phyloP scores from a whole-genome alignment of 2,797 vertebrate species.

The Poeciliopsis turneri region DNA sequence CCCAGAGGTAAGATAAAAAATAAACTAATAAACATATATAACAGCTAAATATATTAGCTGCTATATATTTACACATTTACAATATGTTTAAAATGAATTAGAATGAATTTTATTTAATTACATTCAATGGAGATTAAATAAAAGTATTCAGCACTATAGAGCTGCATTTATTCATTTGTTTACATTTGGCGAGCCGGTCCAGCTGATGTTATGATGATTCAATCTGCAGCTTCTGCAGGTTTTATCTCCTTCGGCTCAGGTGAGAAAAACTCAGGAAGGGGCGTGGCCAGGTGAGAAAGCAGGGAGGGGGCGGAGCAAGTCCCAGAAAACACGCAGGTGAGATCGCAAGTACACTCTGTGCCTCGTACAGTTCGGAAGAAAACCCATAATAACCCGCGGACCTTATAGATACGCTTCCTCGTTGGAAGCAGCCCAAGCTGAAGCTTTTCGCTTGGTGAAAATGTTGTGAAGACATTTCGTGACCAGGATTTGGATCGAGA shows the following conservation, averaged over 20 bases:
- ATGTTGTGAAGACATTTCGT: background rate
- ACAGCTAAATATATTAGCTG: too few species aligned
- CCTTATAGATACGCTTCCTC: accelerated
- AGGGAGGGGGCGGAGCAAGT: slow-evolving; percentile 41
- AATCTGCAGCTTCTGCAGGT: background rate
- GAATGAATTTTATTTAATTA: too few species aligned
- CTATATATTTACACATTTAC: too few species aligned
- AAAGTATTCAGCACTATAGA: background rate
- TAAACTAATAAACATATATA: background rate
- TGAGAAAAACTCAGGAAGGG: slow-evolving; percentile 40
- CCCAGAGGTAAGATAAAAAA: background rate
- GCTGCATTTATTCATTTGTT: background rate
- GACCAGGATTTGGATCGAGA: background rate
- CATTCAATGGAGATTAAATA: background rate
- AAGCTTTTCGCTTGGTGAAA: background rate
- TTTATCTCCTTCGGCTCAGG: slow-evolving; percentile 22
- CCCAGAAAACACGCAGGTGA: slow-evolving; percentile 44
- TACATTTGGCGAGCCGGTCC: background rate
- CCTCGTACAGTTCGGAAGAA: background rate
- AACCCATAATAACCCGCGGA: background rate
- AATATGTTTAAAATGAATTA: too few species aligned
- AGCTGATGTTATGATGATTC: background rate
- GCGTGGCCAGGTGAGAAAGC: slow-evolving; percentile 41
- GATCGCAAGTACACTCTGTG: background rate
- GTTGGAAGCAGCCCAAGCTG: accelerated